These are phyloP conservation scores for Montipora cactus DNA, from an alignment of 64 coral and sea anemone species.

Conservation along the genomic window DNA sequence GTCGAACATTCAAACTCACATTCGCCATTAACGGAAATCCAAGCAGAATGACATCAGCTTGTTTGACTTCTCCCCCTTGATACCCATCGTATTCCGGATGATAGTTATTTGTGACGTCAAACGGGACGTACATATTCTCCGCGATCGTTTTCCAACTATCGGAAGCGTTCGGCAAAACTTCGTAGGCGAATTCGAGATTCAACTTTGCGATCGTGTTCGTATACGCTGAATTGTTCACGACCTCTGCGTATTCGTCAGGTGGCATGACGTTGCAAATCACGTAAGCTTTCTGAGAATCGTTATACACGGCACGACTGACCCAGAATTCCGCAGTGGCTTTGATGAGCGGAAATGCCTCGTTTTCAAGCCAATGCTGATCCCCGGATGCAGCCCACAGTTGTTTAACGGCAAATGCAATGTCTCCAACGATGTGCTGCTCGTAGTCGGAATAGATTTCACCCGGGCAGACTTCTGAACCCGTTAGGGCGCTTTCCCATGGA, in stretches of 20 bases:
- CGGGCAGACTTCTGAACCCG: slow-evolving; percentile 94
- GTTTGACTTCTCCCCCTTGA: slow-evolving; percentile 69
- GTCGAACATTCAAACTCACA: slow-evolving; percentile 74
- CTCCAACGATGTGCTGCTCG: slow-evolving; percentile 90
- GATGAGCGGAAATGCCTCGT: slow-evolving; percentile 58
- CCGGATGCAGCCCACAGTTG: slow-evolving; percentile 90
- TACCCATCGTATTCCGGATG: slow-evolving; percentile 98
- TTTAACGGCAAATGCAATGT: slow-evolving; percentile 91
- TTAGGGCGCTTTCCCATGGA: slow-evolving; percentile 98
- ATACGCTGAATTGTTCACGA: slow-evolving; percentile 96
- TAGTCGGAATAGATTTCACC: slow-evolving; percentile 83
- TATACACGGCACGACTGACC: slow-evolving; percentile 83
- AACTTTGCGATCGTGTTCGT: slow-evolving; percentile 95
- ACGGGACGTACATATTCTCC: slow-evolving; percentile 83
- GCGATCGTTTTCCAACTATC: slow-evolving; percentile 80
- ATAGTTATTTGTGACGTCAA: slow-evolving; percentile 71
- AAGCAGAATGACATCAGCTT: slow-evolving; percentile 95
- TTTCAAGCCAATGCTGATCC: slow-evolving; percentile 77
- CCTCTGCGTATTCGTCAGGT: slow-evolving; percentile 85
- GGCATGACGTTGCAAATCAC: slow-evolving; percentile 92
- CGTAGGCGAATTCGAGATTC: slow-evolving; percentile 86
- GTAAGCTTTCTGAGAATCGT: slow-evolving; percentile 69
- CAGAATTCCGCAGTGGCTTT: slow-evolving; percentile 90
- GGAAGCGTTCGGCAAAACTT: slow-evolving; percentile 67
- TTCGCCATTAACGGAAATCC: slow-evolving; percentile 90